Evolutionary conservation across 1,140 invertebrate species (phyloP), one percentile per base, ranked within the genome.

Genomic region (Drosophila fuyamai): DNA sequence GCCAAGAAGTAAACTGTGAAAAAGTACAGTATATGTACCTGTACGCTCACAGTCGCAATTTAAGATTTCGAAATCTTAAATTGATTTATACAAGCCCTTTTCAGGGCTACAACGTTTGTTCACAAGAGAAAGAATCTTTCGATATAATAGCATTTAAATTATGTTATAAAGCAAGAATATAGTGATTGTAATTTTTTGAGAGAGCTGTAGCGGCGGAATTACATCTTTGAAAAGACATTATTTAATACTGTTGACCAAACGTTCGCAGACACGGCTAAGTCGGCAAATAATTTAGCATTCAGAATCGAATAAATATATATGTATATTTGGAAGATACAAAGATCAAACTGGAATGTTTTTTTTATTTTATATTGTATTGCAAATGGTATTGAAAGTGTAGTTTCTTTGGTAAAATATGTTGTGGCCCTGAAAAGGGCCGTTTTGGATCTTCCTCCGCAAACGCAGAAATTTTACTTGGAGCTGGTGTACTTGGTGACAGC

Each of bases 401-500:
- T 41, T 40, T 62, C 57, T 23, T 23, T 23, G 23, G 23, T 23
- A 23, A 23, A 23, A 23, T 23, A 23, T 23, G 23, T 23, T 23
- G 61, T 75, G 79, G 79, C 76, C 71, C 70, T 81, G 62, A 79
- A 72, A 79, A 74, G 76, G 79, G 71, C 76, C 79, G 47, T 65
- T 67, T 81, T 57, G 43, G 41, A 48, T 29, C 7, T 54, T 18
- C 53, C 47, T 54, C n/a, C 12, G 32, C 41, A 35, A 55, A 50
- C 27, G n/a, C 35, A 44, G 41, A 4, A 41, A 23, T 36, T 60
- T 63, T 92, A 94, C 74, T 94, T 94, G 18, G 93, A 94, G 63
- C 92, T 94, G 44, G 93, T 94, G 67, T 94, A 95, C 78, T 94
- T 93, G 14, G 93, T 94, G 2, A 95, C 93, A 2, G 94, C 95